Conservation (phyloP, 2,888 invertebrate species). For the Epinotia ramella region DNA sequence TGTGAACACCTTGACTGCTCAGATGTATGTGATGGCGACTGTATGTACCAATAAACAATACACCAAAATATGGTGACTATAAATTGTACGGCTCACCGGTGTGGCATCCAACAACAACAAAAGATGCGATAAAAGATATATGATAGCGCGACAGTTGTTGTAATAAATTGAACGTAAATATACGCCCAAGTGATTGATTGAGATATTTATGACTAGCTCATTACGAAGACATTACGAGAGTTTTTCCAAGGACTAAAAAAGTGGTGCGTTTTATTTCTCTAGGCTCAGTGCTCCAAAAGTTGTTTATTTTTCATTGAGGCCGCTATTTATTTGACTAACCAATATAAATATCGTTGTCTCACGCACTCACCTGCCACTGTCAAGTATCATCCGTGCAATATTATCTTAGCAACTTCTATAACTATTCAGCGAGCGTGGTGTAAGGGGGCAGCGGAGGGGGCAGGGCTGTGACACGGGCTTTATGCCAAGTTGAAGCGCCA, state of each 20-base stretch:
- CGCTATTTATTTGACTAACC: neutral
- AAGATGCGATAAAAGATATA: constrained; percentile 41
- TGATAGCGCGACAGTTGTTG: constrained; percentile 19
- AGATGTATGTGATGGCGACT: too few relatives aligned
- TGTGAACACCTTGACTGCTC: too few relatives aligned
- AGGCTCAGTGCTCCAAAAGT: neutral
- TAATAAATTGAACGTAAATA: constrained; percentile 32
- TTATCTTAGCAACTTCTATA: neutral
- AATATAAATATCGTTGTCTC: neutral
- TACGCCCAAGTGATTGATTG: constrained; percentile 16
- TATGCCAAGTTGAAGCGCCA: constrained; percentile 81
- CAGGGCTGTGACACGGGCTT: constrained; percentile 71
- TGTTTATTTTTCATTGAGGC: neutral
- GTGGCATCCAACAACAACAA: constrained; percentile 42
- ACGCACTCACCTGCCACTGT: constrained; percentile 1
- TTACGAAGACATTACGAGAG: neutral
- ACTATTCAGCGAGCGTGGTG: constrained; percentile 55
- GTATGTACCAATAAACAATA: constrained; percentile 9
- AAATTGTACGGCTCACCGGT: constrained; percentile 24
- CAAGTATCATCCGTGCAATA: neutral
- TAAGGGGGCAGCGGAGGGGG: constrained; percentile 68
- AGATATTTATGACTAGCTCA: constrained; percentile 18
- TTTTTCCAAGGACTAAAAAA: neutral
- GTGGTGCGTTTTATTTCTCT: neutral
- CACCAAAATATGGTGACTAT: constrained; percentile 27